Evolutionary conservation across 2,888 invertebrate species (phyloP), one percentile per base, ranked within the genome.

Genomic region (Pseudanteris insignis): DNA sequence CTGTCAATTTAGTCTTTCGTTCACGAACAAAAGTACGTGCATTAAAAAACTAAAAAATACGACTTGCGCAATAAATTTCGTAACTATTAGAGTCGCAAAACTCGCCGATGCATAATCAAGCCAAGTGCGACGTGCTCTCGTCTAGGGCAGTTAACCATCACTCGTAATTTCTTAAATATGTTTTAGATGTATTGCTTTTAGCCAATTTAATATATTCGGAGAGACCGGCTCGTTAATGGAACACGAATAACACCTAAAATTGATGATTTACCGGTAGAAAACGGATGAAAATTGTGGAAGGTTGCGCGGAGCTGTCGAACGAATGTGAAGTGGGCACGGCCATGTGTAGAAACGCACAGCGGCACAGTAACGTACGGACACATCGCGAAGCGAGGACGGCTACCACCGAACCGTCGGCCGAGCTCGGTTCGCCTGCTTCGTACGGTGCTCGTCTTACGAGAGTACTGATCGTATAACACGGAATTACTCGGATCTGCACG

Each of bases 291-390:
- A 53, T 37, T 24, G 57, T 48, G 34, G 40, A 43, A 48, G 18
- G 58, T 57, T 44, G 47, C 46, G 53, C 57, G 48, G 43, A 47
- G 57, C 53, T 33, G 63, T 43, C 47, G 63, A 57, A 15, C 57
- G 48, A 47, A 14, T 46, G 63, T 30, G 29, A 24, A 58, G 25
- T 51, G 63, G 40, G 43, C 48, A 58, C 63, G 63, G 63, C 63
- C 63, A 63, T 63, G 63, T 63, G 58, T 58, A 63, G 53, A 53
- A 58, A 58, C 57, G 57, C 58, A 58, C 63, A 63, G 58, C 57
- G 33, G 57, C 48, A 62, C 62, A 38, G 43, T 40, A 47, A 62
- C 53, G 62, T 48, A 55, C 62, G 53, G 53, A 58, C 57, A 58
- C 62, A 63, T 63, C 62, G 38, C 62, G 62, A 63, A 63, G 57